phyloP scores from a whole-genome alignment of 2,888 invertebrate species.

The Ferrisia virgata region DNA sequence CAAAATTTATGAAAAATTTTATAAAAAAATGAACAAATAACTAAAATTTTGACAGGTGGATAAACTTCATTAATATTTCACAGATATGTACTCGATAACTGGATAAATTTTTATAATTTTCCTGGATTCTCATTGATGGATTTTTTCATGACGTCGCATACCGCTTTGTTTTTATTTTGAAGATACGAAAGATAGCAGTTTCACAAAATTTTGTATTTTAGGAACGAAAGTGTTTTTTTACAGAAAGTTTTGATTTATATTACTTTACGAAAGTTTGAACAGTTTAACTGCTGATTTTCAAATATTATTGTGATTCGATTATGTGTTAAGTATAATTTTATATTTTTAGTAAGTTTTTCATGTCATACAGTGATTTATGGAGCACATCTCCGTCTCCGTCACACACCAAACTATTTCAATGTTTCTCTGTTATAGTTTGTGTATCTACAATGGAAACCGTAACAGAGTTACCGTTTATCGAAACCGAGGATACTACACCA shows the following conservation, averaged over 20 bases:
- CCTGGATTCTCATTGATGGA: background rate
- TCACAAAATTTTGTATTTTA: background rate
- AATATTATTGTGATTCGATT: background rate
- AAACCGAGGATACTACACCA: background rate
- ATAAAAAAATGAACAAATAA: background rate
- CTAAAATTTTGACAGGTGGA: background rate
- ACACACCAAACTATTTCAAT: background rate
- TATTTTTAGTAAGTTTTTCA: background rate
- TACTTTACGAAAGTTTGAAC: background rate
- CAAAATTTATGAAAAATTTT: background rate
- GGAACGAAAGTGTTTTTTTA: background rate
- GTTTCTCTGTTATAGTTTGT: background rate
- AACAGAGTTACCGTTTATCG: background rate
- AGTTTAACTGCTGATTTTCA: background rate
- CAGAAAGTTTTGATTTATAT: background rate
- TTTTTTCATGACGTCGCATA: background rate
- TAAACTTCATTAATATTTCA: background rate
- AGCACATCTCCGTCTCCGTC: background rate
- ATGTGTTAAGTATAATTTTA: background rate
- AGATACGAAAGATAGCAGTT: too few species aligned
- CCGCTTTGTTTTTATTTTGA: conserved; percentile 12
- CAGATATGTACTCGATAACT: background rate
- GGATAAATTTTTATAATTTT: background rate
- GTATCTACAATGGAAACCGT: background rate
- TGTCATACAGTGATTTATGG: background rate